phyloP scores from a whole-genome alignment of 2,113 vertebrate genomes.

The Sprattus sprattus region DNA sequence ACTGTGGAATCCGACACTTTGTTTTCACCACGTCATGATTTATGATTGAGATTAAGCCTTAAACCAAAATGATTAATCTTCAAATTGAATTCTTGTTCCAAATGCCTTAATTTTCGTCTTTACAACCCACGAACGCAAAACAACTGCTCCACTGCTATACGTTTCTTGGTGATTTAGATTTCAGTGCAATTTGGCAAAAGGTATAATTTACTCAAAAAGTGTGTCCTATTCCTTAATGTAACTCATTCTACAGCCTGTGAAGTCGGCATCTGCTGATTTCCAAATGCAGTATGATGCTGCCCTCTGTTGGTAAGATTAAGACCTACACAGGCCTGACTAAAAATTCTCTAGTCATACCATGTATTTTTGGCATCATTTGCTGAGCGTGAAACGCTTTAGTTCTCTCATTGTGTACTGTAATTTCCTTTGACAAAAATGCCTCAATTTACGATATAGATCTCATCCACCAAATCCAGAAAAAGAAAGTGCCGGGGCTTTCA shows the following conservation, averaged over 20 bases:
- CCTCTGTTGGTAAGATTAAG: not conserved
- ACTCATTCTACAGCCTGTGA: not conserved
- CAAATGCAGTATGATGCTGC: not conserved
- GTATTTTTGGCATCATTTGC: not conserved
- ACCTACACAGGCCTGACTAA: not conserved
- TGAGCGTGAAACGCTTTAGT: not conserved
- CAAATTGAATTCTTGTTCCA: too few species aligned
- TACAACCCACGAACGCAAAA: too few species aligned
- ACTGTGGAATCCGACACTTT: not conserved
- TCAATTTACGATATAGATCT: too few species aligned
- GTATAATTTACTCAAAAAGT: too few species aligned
- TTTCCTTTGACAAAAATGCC: too few species aligned
- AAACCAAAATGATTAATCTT: too few species aligned
- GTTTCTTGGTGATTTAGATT: too few species aligned
- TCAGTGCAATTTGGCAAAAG: too few species aligned
- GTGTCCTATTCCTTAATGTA: not conserved
- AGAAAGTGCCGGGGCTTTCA: too few species aligned
- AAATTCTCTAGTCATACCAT: not conserved
- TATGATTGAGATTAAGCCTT: not conserved
- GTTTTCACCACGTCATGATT: not conserved
- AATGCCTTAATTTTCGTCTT: too few species aligned
- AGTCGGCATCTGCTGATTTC: not conserved
- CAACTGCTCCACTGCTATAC: too few species aligned
- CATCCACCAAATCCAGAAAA: too few species aligned
- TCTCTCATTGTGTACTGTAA: not conserved